phyloP scores from a whole-genome alignment of 2,113 vertebrate species.

The Lasiurus borealis region DNA sequence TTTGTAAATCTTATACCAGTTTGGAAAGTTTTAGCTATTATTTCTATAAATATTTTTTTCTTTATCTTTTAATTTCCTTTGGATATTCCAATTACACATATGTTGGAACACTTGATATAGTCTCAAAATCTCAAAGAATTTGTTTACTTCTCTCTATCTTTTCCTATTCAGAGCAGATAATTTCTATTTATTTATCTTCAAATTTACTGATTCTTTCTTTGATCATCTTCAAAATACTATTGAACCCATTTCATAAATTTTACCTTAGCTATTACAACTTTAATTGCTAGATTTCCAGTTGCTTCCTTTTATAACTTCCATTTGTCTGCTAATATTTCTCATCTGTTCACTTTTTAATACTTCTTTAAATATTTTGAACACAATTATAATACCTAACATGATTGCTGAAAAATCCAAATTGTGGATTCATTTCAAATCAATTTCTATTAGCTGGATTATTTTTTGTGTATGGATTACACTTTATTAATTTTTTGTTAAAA shows the following conservation, averaged over 20 bases:
- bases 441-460: background rate
- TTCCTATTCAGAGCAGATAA: background rate
- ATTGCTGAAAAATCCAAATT: background rate
- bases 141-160: background rate
- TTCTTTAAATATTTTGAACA: background rate
- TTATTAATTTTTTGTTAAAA: background rate
- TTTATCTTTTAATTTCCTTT: background rate
- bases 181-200: slow-evolving; percentile 11
- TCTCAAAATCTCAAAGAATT: background rate
- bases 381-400: background rate
- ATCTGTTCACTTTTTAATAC: background rate
- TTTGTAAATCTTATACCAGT: background rate
- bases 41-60: background rate
- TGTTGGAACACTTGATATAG: background rate
- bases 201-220: background rate
- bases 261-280: background rate
- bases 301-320: background rate
- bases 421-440: background rate
- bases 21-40: background rate
- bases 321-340: background rate
- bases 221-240: background rate
- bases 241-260: background rate
- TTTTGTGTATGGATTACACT: background rate
- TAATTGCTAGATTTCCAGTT: background rate
- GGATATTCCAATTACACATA: background rate